These are phyloP conservation scores for Phymanthus crucifer DNA, from an alignment of 92 coral and sea anemone species.

Conservation along the genomic window DNA sequence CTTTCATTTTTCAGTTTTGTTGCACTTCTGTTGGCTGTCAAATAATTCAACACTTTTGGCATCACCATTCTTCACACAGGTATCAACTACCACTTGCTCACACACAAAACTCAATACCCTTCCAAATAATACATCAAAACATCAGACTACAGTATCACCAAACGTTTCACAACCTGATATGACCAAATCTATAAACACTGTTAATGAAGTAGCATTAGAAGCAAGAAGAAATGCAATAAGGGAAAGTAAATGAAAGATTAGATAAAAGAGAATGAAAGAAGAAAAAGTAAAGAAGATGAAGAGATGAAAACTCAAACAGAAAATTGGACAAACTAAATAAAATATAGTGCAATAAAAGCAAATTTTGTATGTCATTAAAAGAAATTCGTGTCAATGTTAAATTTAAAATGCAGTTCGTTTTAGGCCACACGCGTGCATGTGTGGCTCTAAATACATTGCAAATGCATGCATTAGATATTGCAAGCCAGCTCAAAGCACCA, in stretches of 20 bases:
- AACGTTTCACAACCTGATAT: background rate
- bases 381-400: background rate
- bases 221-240: background rate
- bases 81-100: background rate
- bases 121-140: background rate
- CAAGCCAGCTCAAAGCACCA: constrained; percentile 9
- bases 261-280: background rate
- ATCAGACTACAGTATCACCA: background rate
- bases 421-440: constrained; percentile 3
- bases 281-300: too few species aligned
- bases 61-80: too few species aligned
- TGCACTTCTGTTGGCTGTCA: background rate
- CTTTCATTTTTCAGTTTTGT: background rate
- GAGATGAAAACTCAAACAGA: background rate
- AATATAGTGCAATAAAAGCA: background rate
- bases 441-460: background rate
- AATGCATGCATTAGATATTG: background rate
- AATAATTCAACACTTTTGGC: background rate
- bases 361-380: background rate
- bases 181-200: background rate
- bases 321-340: background rate
- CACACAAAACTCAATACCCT: background rate
- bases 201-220: background rate
- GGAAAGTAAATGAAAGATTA: background rate
- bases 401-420: background rate